Base-by-base conservation (phyloP, 2,888 invertebrate species). In the Alloscopus bannaensis region DNA sequence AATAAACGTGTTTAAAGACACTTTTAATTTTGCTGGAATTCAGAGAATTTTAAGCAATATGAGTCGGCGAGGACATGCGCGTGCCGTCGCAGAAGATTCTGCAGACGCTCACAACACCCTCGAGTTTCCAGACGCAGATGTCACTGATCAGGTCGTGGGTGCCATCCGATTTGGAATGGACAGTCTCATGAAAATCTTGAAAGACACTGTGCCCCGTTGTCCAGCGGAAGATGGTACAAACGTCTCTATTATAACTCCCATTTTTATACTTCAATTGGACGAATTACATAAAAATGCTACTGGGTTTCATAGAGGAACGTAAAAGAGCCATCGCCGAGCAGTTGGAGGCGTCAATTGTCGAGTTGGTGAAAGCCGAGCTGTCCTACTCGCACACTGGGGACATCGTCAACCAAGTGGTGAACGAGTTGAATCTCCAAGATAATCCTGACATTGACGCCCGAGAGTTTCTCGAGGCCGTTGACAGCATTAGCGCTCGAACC, bases 201-300 rank as follows among this genome's bases (percentile, higher is more conserved):
- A 71, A n/a, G 78, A 79, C 2, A 79, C 78, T 0, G 11, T 79
- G 26, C 78, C 78, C 3, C n/a, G 65, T 13, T 79, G 59, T 40
- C 36, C 71, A 3, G 18, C 13, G 0, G 66, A 65, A 31, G 26
- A 65, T 26, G 66, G 75, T 75, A 64, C n/a, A n/a, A n/a, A n/a
- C n/a, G n/a, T n/a, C 45, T 8, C 13, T n/a, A n/a, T n/a, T n/a
- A n/a, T n/a, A n/a, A n/a, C n/a, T n/a, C n/a, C n/a, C n/a, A 11
- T 42, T 40, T 11, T 3, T 42, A 24, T 16, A 18, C 8, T 18
- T 13, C 6, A n/a, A n/a, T n/a, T n/a, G 36, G 36, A 36, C 6
- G 13, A 13, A 36, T 36, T 36, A 13, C 36, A 36, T 36, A 8
- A 36, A 36, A n/a, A n/a, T n/a, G n/a, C n/a, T n/a, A n/a, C n/a